Percentiles rank a stretch among this genome's conserved stretches.
phyloP scores from a whole-genome alignment of 2,888 invertebrate species.

The Hemaris fuciformis region DNA sequence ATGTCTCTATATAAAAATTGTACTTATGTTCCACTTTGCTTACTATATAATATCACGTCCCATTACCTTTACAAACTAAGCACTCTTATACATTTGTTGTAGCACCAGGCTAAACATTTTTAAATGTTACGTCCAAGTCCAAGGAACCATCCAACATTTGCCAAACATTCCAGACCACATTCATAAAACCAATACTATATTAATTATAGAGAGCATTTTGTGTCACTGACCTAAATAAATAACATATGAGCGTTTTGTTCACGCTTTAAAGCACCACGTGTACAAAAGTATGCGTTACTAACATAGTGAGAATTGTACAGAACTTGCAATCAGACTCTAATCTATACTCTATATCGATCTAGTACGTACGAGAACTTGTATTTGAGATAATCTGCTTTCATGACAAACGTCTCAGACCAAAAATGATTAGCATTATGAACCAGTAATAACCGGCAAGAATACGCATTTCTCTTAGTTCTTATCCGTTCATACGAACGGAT shows the following conservation, averaged over 20 bases:
- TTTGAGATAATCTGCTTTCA: not conserved
- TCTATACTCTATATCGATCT: too few relatives aligned
- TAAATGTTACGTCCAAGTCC: constrained; percentile 11
- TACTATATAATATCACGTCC: constrained; percentile 29
- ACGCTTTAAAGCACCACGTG: not conserved
- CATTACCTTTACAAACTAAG: constrained; percentile 25
- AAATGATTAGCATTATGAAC: not conserved
- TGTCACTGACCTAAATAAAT: not conserved
- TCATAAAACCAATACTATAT: constrained; percentile 12
- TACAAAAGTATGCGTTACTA: not conserved
- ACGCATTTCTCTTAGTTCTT: not conserved
- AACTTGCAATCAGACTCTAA: not conserved
- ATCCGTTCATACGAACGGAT: not conserved
- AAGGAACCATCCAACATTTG: not conserved
- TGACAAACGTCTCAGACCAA: not conserved
- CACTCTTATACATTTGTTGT: constrained; percentile 24
- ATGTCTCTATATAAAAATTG: constrained; percentile 9
- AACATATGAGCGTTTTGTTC: not conserved
- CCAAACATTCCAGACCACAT: not conserved
- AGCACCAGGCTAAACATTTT: constrained; percentile 42
- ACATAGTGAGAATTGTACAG: not conserved
- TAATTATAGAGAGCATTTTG: constrained; percentile 16
- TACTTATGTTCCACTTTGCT: constrained; percentile 17
- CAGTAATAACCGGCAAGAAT: not conserved
- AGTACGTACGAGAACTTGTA: not conserved